These are phyloP conservation scores for Saimiri boliviensis DNA, from an alignment of 2,113 vertebrate species.

Conservation along the genomic window DNA sequence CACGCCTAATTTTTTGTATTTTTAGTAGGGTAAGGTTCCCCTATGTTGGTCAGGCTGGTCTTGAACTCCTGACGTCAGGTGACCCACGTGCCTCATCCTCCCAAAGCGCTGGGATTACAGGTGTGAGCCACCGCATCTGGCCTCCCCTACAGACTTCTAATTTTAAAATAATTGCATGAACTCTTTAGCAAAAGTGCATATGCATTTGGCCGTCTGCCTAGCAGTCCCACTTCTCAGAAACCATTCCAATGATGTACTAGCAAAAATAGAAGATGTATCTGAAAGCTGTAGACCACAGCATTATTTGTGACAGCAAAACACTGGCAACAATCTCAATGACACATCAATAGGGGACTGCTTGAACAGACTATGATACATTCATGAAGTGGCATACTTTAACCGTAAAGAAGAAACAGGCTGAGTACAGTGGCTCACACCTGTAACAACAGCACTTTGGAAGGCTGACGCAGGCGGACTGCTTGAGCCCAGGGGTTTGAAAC, in stretches of 20 bases:
- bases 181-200: neutral
- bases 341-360: accelerated
- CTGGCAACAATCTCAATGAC: neutral
- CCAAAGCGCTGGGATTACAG: too few relatives aligned
- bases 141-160: neutral
- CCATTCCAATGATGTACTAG: neutral
- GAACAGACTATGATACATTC: neutral
- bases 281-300: neutral
- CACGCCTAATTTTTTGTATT: too few relatives aligned
- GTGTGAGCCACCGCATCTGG: too few relatives aligned
- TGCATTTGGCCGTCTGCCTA: neutral
- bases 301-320: neutral
- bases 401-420: neutral
- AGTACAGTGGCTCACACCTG: too few relatives aligned
- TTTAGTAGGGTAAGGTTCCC: too few relatives aligned
- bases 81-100: too few relatives aligned
- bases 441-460: too few relatives aligned
- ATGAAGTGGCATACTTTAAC: neutral
- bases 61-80: too few relatives aligned
- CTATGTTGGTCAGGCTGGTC: too few relatives aligned
- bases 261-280: neutral
- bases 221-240: neutral
- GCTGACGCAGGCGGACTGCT: too few relatives aligned
- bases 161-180: neutral
- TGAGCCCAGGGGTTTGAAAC: too few relatives aligned